Conservation (phyloP, 2,888 invertebrate genomes). For the Erynnis tages region DNA sequence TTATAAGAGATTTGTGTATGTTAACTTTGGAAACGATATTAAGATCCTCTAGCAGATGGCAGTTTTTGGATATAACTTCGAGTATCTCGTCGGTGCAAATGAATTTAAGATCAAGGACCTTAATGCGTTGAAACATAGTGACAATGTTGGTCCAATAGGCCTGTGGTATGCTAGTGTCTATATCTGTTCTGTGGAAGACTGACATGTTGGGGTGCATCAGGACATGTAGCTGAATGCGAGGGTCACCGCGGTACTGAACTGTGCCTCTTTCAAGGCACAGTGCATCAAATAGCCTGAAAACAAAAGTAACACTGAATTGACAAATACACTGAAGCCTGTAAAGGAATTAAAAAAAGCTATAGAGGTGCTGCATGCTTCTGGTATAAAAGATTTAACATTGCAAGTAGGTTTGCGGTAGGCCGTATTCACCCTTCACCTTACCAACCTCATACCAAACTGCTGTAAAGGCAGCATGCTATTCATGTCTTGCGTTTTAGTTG, state of each 20-base stretch:
- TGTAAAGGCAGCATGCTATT: no score
- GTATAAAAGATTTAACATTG: no score
- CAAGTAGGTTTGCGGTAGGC: no score
- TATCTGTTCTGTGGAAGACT: conserved; percentile 71
- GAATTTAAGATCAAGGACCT: conserved; percentile 72
- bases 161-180: conserved; percentile 69
- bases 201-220: conserved; percentile 70
- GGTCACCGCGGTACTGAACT: conserved; percentile 66
- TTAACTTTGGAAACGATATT: conserved; percentile 76
- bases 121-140: conserved; percentile 58
- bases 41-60: conserved; percentile 67
- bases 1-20: conserved; percentile 70
- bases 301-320: neutral
- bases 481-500: no score
- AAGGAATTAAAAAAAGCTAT: neutral
- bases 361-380: no score
- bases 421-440: no score
- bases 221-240: conserved; percentile 66
- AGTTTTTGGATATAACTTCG: conserved; percentile 60
- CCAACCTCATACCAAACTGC: no score
- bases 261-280: conserved; percentile 74
- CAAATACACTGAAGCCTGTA: neutral
- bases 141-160: conserved; percentile 66
- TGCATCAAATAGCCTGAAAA: conserved; percentile 77
- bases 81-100: conserved; percentile 78